These are phyloP conservation scores for Bothrops jararaca DNA, from an alignment of 2,113 vertebrate genomes.

Conservation along the genomic window DNA sequence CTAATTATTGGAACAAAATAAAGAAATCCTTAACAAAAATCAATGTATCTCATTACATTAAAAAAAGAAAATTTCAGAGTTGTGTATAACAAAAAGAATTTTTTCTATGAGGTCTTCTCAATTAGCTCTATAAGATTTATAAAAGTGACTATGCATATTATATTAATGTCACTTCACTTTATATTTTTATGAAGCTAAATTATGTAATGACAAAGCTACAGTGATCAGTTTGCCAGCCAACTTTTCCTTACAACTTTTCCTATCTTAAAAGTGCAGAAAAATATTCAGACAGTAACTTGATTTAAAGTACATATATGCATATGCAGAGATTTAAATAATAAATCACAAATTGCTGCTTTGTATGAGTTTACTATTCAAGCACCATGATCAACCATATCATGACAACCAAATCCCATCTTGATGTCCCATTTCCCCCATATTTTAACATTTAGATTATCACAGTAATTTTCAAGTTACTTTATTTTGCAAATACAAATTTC, in stretches of 20 bases:
- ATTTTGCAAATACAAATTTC: constrained; percentile 61
- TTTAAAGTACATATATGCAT: constrained; percentile 57
- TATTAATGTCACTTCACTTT: constrained; percentile 37
- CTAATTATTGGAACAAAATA: constrained; percentile 16
- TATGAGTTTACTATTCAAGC: constrained; percentile 54
- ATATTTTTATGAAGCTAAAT: constrained; percentile 52
- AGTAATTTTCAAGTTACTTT: constrained; percentile 73
- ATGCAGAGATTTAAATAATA: constrained; percentile 42
- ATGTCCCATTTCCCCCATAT: constrained; percentile 55
- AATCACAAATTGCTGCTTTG: constrained; percentile 52
- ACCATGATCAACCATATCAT: constrained; percentile 62
- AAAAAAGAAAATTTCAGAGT: neutral
- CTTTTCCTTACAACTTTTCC: constrained; percentile 27
- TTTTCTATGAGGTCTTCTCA: constrained; percentile 12
- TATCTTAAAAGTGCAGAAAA: constrained; percentile 14
- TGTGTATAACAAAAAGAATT: neutral
- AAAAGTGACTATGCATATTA: neutral
- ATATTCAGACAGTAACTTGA: constrained; percentile 35
- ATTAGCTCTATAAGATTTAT: neutral
- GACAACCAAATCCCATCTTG: constrained; percentile 48
- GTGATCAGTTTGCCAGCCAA: constrained; percentile 27
- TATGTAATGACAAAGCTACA: constrained; percentile 51
- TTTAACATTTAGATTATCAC: constrained; percentile 69
- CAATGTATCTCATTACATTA: neutral
- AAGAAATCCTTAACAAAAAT: neutral